A percentile compares a stretch with the other conserved stretches of the same genome.
Evolutionary conservation across 2,113 vertebrate species (phyloP).

Genomic region (Hiodon tergisus): DNA sequence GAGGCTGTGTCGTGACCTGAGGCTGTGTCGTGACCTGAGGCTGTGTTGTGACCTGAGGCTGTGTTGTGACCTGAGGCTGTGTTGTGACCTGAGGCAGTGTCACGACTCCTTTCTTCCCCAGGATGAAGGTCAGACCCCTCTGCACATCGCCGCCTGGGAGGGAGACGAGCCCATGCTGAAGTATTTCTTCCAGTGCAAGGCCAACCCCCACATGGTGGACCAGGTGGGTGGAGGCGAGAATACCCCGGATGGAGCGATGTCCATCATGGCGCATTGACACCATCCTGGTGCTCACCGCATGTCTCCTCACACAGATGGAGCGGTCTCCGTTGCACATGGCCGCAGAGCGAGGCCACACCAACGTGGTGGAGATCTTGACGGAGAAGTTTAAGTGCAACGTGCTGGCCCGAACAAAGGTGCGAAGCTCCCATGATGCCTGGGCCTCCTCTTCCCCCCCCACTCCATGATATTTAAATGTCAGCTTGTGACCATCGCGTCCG

Average conservation of each 20-base stretch:
- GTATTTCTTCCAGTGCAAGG: conserved; percentile 40
- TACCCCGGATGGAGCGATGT: neutral
- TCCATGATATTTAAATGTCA: neutral
- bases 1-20: neutral
- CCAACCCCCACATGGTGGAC: conserved; percentile 35
- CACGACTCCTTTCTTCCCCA: neutral
- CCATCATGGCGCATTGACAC: too few species aligned
- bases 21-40: neutral
- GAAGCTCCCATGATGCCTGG: neutral
- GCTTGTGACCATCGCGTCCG: too few species aligned
- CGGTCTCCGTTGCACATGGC: conserved; percentile 49
- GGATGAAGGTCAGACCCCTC: conserved; percentile 38
- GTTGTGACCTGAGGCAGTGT: too few species aligned
- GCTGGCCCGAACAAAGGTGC: conserved; percentile 50
- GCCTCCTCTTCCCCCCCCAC: neutral
- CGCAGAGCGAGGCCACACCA: conserved; percentile 49
- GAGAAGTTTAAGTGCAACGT: conserved; percentile 54
- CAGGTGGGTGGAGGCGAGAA: conserved; percentile 25
- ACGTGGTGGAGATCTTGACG: conserved; percentile 43
- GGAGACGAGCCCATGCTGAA: conserved; percentile 40
- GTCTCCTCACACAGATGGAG: conserved; percentile 36
- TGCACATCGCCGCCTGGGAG: conserved; percentile 34
- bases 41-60: too few species aligned
- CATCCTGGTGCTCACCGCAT: neutral
- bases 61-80: too few species aligned